Evolutionary conservation across 2,888 invertebrate species (phyloP), one percentile per base, ranked within the genome.

Genomic region (Pammene fasciana): DNA sequence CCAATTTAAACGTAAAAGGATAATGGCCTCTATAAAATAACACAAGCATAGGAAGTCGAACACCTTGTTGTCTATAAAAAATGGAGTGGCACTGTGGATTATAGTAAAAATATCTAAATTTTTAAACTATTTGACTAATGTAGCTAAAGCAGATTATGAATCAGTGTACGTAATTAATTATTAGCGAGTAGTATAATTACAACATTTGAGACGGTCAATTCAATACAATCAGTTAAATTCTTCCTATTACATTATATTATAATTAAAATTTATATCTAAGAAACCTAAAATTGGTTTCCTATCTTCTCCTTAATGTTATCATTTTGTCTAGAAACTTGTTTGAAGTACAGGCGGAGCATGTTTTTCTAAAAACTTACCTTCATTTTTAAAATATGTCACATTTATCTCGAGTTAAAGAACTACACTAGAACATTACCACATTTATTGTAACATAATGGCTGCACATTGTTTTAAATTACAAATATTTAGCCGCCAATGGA

Each of bases 1-100:
- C 72, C 76, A 78, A 79, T 81, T 85, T 79, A 79, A 79, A 77
- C 80, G 79, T 79, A 83, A 86, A 84, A 83, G 86, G 84, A 81
- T 85, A 83, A 79, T 78, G 85, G 79, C 85, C 83, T 81, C 73
- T 56, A 50, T 13, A 45, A 45, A 59, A 45, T 0, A 16, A 46
- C n/a, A 13, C 18, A 10, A 7, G 38, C 9, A n/a, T 18, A 9
- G 5, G 14, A 13, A 43, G 0, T 59, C 43, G 59, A 43, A 26
- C 16, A 45, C 9, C 10, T n/a, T 45, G 4, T 1, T 55, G 14
- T n/a, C 34, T 43, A 13, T 26, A 9, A 43, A 11, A 45, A 26
- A 5, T 18, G 8, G 0, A 13, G 1, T 43, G 2, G 18, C 0
- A 4, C 10, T 11, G 18, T 7, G 4, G 8, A 50, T 18, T 18